These are phyloP conservation scores for Habroteleia sp. DNA, from an alignment of 2,888 invertebrate species.

Conservation along the genomic window DNA sequence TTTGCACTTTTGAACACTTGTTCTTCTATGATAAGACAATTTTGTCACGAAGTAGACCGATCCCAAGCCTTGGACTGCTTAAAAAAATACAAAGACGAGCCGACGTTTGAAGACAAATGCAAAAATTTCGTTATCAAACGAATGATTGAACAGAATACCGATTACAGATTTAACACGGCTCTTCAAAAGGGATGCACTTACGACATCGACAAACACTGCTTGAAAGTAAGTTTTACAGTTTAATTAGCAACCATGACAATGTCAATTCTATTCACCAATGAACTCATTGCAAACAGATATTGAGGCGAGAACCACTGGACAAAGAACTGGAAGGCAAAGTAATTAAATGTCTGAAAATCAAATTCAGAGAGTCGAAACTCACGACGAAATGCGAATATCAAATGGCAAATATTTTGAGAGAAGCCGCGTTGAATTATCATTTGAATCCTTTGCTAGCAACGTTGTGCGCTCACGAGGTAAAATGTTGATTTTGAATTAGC, in stretches of 20 bases:
- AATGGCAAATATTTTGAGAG: slow-evolving; percentile 90
- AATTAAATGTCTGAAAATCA: slow-evolving; percentile 90
- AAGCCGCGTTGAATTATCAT: slow-evolving; percentile 94
- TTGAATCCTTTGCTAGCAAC: slow-evolving; percentile 93
- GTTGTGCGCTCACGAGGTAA: slow-evolving; percentile 87
- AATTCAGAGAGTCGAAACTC: slow-evolving; percentile 89
- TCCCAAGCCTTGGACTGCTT: slow-evolving; percentile 89
- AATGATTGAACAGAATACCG: slow-evolving; percentile 94
- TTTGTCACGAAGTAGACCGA: slow-evolving; percentile 87
- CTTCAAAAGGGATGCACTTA: slow-evolving; percentile 90
- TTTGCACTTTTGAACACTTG: slow-evolving; percentile 92
- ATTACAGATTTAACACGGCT: slow-evolving; percentile 93
- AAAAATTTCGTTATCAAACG: slow-evolving; percentile 91
- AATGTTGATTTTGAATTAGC: too few species aligned
- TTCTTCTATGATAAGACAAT: slow-evolving; percentile 91
- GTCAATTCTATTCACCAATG: not conserved
- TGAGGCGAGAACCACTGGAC: slow-evolving; percentile 81
- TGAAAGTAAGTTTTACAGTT: slow-evolving; percentile 82
- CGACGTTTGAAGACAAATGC: slow-evolving; percentile 91
- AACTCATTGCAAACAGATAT: too few species aligned
- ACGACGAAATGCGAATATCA: slow-evolving; percentile 90
- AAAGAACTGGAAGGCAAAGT: slow-evolving; percentile 92
- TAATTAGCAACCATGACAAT: not conserved
- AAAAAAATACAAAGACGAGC: slow-evolving; percentile 89
- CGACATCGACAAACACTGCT: slow-evolving; percentile 90